A percentile compares a stretch with the other conserved stretches of the same genome.
Evolutionary conservation across 2,888 invertebrate species (phyloP).

Genomic region (Eutolmus rufibarbis): DNA sequence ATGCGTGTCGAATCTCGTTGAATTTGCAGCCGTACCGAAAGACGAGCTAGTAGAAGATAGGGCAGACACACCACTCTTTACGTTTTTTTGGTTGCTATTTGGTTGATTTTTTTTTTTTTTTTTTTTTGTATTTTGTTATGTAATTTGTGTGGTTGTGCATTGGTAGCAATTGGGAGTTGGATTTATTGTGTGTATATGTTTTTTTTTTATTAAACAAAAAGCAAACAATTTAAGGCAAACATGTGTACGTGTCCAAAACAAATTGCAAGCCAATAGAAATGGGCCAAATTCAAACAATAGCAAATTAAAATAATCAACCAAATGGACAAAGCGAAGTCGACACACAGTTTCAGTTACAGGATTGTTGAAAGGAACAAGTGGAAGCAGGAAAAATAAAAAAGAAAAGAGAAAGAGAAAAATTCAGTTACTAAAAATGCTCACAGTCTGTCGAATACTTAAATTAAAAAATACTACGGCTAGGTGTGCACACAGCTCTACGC

Average conservation of each 20-base stretch:
- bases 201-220: not conserved
- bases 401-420: conserved; percentile 44
- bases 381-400: conserved; percentile 48
- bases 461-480: conserved; percentile 11
- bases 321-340: conserved; percentile 42
- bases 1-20: conserved; percentile 72
- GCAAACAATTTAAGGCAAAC: not conserved
- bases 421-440: conserved; percentile 45
- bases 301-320: conserved; percentile 43
- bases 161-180: not conserved
- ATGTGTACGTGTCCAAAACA: conserved; percentile 4
- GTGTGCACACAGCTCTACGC: not conserved
- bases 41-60: conserved; percentile 87
- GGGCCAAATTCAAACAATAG: not conserved
- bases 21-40: conserved; percentile 83
- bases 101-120: conserved; percentile 50
- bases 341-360: conserved; percentile 33
- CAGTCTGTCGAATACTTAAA: conserved; percentile 20
- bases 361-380: conserved; percentile 32
- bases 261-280: conserved; percentile 36
- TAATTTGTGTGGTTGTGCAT: conserved; percentile 46
- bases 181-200: not conserved
- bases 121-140: conserved; percentile 42
- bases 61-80: conserved; percentile 87
- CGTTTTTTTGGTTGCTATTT: conserved; percentile 84